Conservation (phyloP, 2,888 invertebrate genomes). For the Eudemis profundana region DNA sequence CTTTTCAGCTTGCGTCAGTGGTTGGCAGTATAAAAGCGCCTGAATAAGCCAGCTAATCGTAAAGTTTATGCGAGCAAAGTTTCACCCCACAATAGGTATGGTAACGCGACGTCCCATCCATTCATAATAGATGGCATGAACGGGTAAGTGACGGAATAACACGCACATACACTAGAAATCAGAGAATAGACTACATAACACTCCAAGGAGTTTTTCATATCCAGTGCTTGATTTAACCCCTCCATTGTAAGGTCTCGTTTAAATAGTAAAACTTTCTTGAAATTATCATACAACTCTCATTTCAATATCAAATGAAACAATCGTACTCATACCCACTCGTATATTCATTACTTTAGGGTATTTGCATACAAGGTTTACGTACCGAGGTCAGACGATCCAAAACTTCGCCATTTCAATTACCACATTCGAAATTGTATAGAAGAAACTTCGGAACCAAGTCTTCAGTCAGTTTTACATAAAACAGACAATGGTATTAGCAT, state of each 20-base stretch:
- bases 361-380: conserved; percentile 11
- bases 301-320: conserved; percentile 8
- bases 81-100: conserved; percentile 49
- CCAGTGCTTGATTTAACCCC: conserved; percentile 27
- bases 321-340: too few species aligned
- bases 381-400: conserved; percentile 20
- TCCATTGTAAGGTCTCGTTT: not conserved
- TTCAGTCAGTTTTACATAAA: conserved; percentile 36
- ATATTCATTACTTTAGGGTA: conserved; percentile 9
- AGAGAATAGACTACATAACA: conserved; percentile 30
- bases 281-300: conserved; percentile 11
- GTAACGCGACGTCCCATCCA: conserved; percentile 55
- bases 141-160: conserved; percentile 54
- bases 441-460: conserved; percentile 31
- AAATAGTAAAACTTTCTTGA: not conserved
- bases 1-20: conserved; percentile 42
- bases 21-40: conserved; percentile 43
- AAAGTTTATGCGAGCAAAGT: conserved; percentile 56
- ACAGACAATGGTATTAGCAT: conserved; percentile 45
- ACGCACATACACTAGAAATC: conserved; percentile 47
- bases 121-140: conserved; percentile 64
- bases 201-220: conserved; percentile 45
- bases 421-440: conserved; percentile 12
- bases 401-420: conserved; percentile 36
- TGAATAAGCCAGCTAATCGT: conserved; percentile 49